These are phyloP conservation scores for Endomychus coccineus DNA, from an alignment of 2,888 invertebrate genomes.

Conservation along the genomic window DNA sequence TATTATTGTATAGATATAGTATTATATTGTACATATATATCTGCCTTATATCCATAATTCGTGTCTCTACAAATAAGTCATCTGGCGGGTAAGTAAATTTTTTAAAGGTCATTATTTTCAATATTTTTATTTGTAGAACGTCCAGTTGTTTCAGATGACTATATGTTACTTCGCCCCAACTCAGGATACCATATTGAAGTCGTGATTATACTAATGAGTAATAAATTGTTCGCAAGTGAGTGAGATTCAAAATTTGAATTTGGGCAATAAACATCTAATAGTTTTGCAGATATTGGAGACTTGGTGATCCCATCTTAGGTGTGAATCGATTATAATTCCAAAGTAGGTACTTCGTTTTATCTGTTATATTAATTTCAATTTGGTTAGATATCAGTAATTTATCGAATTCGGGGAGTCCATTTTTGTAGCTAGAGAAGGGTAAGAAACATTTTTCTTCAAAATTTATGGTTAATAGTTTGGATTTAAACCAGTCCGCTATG, in stretches of 20 bases:
- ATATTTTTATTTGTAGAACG: slow-evolving; percentile 5
- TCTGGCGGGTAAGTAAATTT: slow-evolving; percentile 2
- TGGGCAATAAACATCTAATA: slow-evolving; percentile 3
- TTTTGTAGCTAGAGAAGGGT: slow-evolving; percentile 4
- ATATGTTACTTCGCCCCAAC: too few relatives aligned
- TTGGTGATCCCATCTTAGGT: slow-evolving; percentile 8
- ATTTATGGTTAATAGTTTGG: slow-evolving; percentile 5
- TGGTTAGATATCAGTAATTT: slow-evolving; percentile 5
- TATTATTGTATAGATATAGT: slow-evolving; percentile 3
- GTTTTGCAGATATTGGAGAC: not conserved
- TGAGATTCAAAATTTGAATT: not conserved
- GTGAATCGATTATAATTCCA: slow-evolving; percentile 5
- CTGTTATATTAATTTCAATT: slow-evolving; percentile 6
- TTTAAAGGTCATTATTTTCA: slow-evolving; percentile 3
- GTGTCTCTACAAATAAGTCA: slow-evolving; percentile 1
- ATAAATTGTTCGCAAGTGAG: slow-evolving; percentile 5
- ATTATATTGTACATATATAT: slow-evolving; percentile 4
- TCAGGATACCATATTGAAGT: too few relatives aligned
- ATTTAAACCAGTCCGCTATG: slow-evolving; percentile 1
- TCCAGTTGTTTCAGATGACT: slow-evolving; percentile 4
- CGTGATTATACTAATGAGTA: too few relatives aligned
- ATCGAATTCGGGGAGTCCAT: slow-evolving; percentile 4
- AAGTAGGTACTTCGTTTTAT: slow-evolving; percentile 5
- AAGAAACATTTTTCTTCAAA: slow-evolving; percentile 4
- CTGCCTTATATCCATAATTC: slow-evolving; percentile 3